Percentiles rank a stretch among this genome's conserved stretches.
Conservation (phyloP, 2,888 invertebrate genomes). For the Callinectes sapidus region DNA sequence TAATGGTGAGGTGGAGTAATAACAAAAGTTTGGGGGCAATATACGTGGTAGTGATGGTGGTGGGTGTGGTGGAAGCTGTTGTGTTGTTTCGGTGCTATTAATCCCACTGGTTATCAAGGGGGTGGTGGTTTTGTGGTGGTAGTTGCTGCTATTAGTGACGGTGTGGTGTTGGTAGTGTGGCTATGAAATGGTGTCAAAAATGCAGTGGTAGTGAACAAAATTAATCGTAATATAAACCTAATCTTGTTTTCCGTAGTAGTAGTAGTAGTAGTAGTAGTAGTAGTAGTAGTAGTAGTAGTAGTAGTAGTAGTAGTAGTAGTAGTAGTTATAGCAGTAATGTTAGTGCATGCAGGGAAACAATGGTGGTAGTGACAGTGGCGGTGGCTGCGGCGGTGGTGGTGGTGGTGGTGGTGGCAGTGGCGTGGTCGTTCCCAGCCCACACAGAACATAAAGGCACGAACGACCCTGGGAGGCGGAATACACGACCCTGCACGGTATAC, state of each 20-base stretch:
- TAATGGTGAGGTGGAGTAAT: neutral
- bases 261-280: neutral
- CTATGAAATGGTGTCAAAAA: neutral
- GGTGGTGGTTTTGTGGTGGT: neutral
- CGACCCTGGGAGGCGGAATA: constrained; percentile 8
- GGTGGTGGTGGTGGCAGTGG: neutral
- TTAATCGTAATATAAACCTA: too few relatives aligned
- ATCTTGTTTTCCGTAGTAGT: neutral
- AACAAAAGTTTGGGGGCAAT: constrained; percentile 16
- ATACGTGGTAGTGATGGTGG: constrained; percentile 13
- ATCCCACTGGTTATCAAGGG: neutral
- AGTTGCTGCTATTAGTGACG: neutral
- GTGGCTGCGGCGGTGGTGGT: neutral
- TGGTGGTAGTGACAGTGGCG: too few relatives aligned
- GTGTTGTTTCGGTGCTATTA: neutral
- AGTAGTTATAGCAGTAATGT: too few relatives aligned
- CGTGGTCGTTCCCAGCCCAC: neutral
- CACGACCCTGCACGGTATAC: neutral
- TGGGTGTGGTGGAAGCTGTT: neutral
- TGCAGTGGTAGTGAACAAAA: too few relatives aligned
- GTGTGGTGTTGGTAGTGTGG: neutral
- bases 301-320: too few relatives aligned
- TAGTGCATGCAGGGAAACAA: too few relatives aligned
- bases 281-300: too few relatives aligned
- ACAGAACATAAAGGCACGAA: constrained; percentile 14